A percentile compares a stretch with the other conserved stretches of the same genome.
Evolutionary conservation across 2,888 invertebrate genomes (phyloP).

Genomic region (Parelbella ahira): DNA sequence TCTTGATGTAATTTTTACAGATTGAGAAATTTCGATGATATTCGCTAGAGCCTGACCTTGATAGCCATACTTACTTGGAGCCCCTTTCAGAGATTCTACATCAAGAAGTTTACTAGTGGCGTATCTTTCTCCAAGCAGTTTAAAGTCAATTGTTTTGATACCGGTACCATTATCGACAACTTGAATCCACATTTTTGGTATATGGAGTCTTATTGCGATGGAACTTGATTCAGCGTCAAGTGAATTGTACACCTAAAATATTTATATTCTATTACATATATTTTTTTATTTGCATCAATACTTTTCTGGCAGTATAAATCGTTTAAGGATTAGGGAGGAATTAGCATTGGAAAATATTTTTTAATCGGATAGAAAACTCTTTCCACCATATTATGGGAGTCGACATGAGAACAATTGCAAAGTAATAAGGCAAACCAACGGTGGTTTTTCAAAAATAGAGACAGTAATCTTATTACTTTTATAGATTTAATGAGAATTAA

Average conservation of each 20-base stretch:
- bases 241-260: slow-evolving; percentile 83
- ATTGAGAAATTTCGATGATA: slow-evolving; percentile 77
- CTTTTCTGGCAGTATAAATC: too few species aligned
- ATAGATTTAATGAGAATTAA: too few species aligned
- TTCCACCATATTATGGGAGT: too few species aligned
- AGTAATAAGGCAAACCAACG: too few species aligned
- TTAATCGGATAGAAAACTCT: too few species aligned
- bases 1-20: slow-evolving; percentile 82
- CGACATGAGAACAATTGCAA: too few species aligned
- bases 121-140: slow-evolving; percentile 80
- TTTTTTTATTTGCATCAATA: too few species aligned
- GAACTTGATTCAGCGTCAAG: slow-evolving; percentile 85
- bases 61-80: slow-evolving; percentile 82
- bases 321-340: too few species aligned
- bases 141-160: slow-evolving; percentile 77
- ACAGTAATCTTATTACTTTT: too few species aligned
- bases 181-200: slow-evolving; percentile 82
- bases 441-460: too few species aligned
- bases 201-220: slow-evolving; percentile 84
- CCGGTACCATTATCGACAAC: slow-evolving; percentile 90
- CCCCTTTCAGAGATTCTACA: slow-evolving; percentile 70
- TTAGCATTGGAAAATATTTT: too few species aligned
- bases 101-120: slow-evolving; percentile 83
- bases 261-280: too few species aligned
- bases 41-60: slow-evolving; percentile 85